Percentiles rank a stretch among this genome's conserved stretches.
Conservation (phyloP, 2,113 vertebrate genomes). For the Hippopotamus amphibius region DNA sequence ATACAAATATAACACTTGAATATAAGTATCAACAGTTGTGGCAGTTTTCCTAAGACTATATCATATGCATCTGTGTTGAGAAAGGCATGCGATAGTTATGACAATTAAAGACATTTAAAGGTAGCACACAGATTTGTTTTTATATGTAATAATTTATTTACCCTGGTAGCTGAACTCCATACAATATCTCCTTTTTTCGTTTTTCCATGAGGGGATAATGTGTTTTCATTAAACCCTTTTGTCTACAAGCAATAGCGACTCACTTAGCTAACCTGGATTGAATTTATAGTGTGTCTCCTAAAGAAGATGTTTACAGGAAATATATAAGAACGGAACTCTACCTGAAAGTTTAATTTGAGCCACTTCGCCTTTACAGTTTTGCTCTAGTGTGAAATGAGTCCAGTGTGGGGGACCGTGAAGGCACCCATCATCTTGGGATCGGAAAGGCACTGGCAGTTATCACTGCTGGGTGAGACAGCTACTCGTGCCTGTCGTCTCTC, state of each 20-base stretch:
- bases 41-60: constrained; percentile 85
- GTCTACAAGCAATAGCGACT: constrained; percentile 43
- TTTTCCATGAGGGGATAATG: constrained; percentile 46
- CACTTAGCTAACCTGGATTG: neutral
- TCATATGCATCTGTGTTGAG: constrained; percentile 84
- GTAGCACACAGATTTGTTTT: constrained; percentile 88
- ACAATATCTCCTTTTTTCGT: constrained; percentile 67
- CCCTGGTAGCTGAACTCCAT: constrained; percentile 79
- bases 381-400: constrained; percentile 32
- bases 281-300: constrained; percentile 60
- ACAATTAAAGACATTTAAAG: constrained; percentile 88
- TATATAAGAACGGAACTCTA: neutral
- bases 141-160: constrained; percentile 73
- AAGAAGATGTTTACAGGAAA: constrained; percentile 39
- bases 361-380: constrained; percentile 28
- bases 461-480: neutral
- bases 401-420: neutral
- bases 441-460: neutral
- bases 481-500: neutral
- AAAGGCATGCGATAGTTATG: constrained; percentile 83
- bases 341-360: constrained; percentile 54
- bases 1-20: constrained; percentile 83
- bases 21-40: constrained; percentile 84
- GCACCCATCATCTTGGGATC: neutral
- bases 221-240: constrained; percentile 52